phyloP scores from a whole-genome alignment of 2,888 invertebrate genomes.

The Philhelius pedissequus region DNA sequence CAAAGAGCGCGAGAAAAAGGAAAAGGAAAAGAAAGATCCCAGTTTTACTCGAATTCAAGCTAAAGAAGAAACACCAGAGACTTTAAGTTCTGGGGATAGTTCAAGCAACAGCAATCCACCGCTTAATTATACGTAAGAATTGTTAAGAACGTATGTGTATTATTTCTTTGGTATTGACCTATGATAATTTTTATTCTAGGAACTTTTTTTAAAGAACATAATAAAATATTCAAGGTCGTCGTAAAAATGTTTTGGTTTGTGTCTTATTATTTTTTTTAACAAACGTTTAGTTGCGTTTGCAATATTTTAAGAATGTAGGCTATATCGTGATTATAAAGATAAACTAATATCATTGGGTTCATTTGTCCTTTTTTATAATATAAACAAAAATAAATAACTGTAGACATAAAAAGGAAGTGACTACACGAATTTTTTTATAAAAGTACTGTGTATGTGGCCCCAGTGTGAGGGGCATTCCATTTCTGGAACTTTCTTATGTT shows the following conservation, averaged over 20 bases:
- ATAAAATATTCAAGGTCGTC: not conserved
- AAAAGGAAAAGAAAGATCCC: conserved; percentile 79
- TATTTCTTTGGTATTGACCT: not conserved
- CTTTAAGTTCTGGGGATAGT: conserved; percentile 78
- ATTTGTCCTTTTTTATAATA: too few species aligned
- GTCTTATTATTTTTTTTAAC: not conserved
- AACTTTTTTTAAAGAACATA: conserved; percentile 28
- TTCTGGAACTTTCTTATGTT: too few species aligned
- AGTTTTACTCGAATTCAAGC: conserved; percentile 75
- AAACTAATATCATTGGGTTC: too few species aligned
- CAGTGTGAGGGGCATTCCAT: too few species aligned
- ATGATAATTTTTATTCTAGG: conserved; percentile 24
- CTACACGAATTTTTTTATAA: too few species aligned
- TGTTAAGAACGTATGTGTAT: not conserved
- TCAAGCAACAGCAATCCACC: conserved; percentile 78
- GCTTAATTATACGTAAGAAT: conserved; percentile 68
- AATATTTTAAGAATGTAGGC: too few species aligned
- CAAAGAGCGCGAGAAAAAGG: conserved; percentile 79
- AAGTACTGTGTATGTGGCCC: too few species aligned
- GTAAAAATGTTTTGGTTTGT: not conserved
- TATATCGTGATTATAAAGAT: too few species aligned
- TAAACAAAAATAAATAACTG: too few species aligned
- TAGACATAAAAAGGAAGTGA: too few species aligned
- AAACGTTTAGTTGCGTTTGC: too few species aligned
- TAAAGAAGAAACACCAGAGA: conserved; percentile 78